Base-by-base conservation (phyloP, 37 sponge, comb jelly and placozoan genomes). In the Cladorhizidae sp. region DNA sequence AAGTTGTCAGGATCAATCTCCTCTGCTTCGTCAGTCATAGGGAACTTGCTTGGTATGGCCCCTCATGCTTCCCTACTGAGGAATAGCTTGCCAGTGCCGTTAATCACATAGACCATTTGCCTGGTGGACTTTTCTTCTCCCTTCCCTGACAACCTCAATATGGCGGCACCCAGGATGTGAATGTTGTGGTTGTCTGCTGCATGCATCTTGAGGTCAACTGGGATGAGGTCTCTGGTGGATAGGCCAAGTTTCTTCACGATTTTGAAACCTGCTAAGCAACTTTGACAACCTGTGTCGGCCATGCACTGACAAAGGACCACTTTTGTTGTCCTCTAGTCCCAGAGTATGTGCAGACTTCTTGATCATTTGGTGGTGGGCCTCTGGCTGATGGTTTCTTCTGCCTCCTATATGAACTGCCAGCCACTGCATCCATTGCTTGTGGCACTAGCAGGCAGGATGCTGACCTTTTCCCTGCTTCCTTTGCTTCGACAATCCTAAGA, bases 31-130 rank as follows among this genome's bases (percentile, higher is more conserved):
- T 40, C 52, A 2, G 59, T 73, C 40, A 73, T 8, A 31, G 74
- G 82, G 74, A 82, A 82, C 39, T 55, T 55, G 45, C 73, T 26
- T 31, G 81, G 40, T 31, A 81, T 72, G 42, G 71, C 71, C 58
- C 81, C 81, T 29, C 81, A 72, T 73, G 82, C 74, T 63, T 82
- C 82, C 74, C 82, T 73, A 37, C 82, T 73, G 64, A 72, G 74
- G 74, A 80, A 80, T 29, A 80, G 62, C 81, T 80, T 56, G 58
- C 55, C 75, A 40, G 78, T 77, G 65, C 40, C 8, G 49, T 77
- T 57, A 15, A 29, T 77, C 65, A 77, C 50, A 49, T 79, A 79
- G 70, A 79, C 70, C 33, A 79, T 79, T 36, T 79, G 68, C 49
- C 80, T 49, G 69, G 80, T 79, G 37, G 68, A 52, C 20, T 29